Conservation (phyloP, 2,113 vertebrate genomes). For the Scophthalmus maximus region DNA sequence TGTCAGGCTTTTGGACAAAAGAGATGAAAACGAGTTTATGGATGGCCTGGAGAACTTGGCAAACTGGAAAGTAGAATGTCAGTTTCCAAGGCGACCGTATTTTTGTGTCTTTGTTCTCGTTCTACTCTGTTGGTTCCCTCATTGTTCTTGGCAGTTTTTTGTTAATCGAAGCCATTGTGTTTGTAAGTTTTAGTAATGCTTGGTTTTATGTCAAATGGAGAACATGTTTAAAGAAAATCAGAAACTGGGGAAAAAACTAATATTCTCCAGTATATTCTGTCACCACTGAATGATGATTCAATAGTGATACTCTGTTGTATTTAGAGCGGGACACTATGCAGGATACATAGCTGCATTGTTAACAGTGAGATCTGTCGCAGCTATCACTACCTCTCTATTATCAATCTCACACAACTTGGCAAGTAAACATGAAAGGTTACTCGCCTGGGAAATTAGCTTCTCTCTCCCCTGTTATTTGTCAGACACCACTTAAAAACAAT, state of each 20-base stretch:
- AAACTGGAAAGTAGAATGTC: conserved; percentile 50
- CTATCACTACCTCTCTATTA: not conserved
- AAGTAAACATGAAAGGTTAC: conserved; percentile 34
- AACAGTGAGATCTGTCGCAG: not conserved
- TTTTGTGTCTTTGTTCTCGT: conserved; percentile 55
- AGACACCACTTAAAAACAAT: conserved; percentile 7
- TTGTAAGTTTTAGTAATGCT: conserved; percentile 25
- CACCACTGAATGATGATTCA: too few relatives aligned
- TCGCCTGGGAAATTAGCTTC: conserved; percentile 49
- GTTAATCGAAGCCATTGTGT: conserved; percentile 33
- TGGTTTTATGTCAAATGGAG: conserved; percentile 31
- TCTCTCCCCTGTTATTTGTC: conserved; percentile 23
- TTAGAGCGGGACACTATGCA: not conserved
- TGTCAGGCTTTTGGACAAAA: not conserved
- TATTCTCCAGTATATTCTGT: conserved; percentile 8
- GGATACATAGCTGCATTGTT: not conserved
- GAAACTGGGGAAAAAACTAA: not conserved
- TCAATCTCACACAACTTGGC: conserved; percentile 27
- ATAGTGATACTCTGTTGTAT: not conserved
- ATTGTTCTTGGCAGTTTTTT: conserved; percentile 26
- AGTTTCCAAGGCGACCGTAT: conserved; percentile 74
- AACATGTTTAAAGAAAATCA: not conserved
- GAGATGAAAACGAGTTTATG: conserved; percentile 65
- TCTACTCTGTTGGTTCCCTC: conserved; percentile 47
- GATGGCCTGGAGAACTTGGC: conserved; percentile 45